Evolutionary conservation across 2,888 invertebrate genomes (phyloP).

Genomic region (Ophioninae sp.): DNA sequence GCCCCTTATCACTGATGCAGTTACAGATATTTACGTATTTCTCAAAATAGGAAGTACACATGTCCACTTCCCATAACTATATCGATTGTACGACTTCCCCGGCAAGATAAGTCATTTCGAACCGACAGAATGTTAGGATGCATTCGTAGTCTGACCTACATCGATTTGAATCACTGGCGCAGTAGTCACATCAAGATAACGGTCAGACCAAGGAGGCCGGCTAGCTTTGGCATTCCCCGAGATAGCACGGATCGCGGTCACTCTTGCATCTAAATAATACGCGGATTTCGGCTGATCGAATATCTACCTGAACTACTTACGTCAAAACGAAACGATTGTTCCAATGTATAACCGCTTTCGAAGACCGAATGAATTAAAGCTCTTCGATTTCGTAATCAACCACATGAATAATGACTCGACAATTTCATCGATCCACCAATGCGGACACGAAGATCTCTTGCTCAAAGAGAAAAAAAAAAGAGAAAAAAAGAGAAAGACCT

Average conservation of each 20-base stretch:
- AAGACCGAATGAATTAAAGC: not conserved
- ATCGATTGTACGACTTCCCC: not conserved
- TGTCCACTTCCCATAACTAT: not conserved
- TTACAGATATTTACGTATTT: not conserved
- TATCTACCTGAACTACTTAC: slow-evolving; percentile 35
- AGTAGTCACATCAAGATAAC: slow-evolving; percentile 41
- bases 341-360: not conserved
- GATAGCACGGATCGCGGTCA: slow-evolving; percentile 28
- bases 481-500: too few species aligned
- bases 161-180: slow-evolving; percentile 31
- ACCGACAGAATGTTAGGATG: slow-evolving; percentile 7
- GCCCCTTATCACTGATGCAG: slow-evolving; percentile 28
- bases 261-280: slow-evolving; percentile 24
- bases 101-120: slow-evolving; percentile 25
- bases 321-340: slow-evolving; percentile 6
- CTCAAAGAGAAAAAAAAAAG: too few species aligned
- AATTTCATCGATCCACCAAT: not conserved
- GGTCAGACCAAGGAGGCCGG: slow-evolving; percentile 39
- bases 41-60: not conserved
- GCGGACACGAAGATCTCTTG: too few species aligned
- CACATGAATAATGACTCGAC: too few species aligned
- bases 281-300: slow-evolving; percentile 38
- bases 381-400: not conserved
- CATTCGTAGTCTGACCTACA: slow-evolving; percentile 34
- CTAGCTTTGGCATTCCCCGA: slow-evolving; percentile 4